Percentiles rank a stretch among this genome's conserved stretches.
Conservation (phyloP, 2,113 vertebrate genomes). For the Eulacestoma nigropectus region DNA sequence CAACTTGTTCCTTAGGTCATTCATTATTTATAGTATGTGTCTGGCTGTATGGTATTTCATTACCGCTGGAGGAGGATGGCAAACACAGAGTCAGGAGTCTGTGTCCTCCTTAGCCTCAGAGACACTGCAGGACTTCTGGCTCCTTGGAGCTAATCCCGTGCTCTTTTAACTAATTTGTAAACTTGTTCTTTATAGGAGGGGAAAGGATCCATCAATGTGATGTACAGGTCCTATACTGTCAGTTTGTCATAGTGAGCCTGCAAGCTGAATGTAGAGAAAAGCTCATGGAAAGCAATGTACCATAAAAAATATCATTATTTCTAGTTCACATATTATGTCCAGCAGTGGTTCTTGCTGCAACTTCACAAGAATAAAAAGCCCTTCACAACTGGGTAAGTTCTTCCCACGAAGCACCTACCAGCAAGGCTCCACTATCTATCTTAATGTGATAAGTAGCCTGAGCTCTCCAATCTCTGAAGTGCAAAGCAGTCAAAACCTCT, state of each 20-base stretch:
- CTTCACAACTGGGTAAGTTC: neutral
- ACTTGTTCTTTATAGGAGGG: neutral
- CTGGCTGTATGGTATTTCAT: conserved; percentile 5
- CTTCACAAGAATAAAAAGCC: neutral
- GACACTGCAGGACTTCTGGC: neutral
- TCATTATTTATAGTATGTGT: neutral
- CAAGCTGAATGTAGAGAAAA: neutral
- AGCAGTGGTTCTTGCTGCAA: neutral
- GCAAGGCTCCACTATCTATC: neutral
- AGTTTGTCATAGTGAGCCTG: neutral
- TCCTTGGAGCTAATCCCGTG: neutral
- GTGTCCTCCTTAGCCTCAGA: neutral
- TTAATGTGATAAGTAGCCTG: neutral
- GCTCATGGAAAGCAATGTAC: neutral
- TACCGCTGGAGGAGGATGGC: neutral
- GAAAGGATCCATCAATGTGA: neutral
- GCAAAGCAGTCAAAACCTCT: neutral
- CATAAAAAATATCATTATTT: neutral
- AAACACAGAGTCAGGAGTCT: neutral
- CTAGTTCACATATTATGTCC: neutral
- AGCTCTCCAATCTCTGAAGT: neutral
- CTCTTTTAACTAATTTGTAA: neutral
- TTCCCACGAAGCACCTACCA: neutral
- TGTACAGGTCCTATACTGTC: neutral
- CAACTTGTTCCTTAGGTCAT: neutral